These are phyloP conservation scores for Plectrocnemia conspersa DNA, from an alignment of 1,140 invertebrate genomes.

Conservation along the genomic window DNA sequence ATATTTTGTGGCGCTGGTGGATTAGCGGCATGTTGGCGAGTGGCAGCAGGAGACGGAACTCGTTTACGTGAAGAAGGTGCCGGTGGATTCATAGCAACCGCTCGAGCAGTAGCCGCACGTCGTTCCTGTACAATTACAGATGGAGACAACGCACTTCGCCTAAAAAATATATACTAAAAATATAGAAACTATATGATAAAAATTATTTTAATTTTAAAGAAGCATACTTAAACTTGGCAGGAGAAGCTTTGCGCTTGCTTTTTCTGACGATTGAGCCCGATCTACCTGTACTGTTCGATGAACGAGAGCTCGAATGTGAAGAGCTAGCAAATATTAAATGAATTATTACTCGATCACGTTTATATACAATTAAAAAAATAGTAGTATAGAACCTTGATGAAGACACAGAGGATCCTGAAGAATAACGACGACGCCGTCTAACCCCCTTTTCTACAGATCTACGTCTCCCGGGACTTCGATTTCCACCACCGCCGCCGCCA, in stretches of 20 bases:
- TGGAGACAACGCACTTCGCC: slow-evolving; percentile 46
- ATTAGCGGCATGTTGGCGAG: slow-evolving; percentile 49
- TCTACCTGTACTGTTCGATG: slow-evolving; percentile 45
- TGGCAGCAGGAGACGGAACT: slow-evolving; percentile 47
- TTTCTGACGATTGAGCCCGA: slow-evolving; percentile 41
- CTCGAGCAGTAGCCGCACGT: slow-evolving; percentile 54
- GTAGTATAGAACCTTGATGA: slow-evolving; percentile 56
- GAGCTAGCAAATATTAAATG: slow-evolving; percentile 37
- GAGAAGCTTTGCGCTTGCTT: too few relatives aligned
- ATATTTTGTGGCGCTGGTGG: slow-evolving; percentile 43
- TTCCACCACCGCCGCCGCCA: slow-evolving; percentile 43
- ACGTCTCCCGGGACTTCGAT: slow-evolving; percentile 6
- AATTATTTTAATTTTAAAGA: too few relatives aligned
- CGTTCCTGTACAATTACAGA: slow-evolving; percentile 58
- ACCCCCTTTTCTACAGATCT: background rate
- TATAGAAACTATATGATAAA: background rate
- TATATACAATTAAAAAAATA: slow-evolving; percentile 36
- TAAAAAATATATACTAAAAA: slow-evolving; percentile 1
- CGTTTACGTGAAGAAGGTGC: slow-evolving; percentile 55
- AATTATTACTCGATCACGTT: slow-evolving; percentile 40
- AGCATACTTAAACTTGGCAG: too few relatives aligned
- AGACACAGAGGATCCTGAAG: slow-evolving; percentile 71
- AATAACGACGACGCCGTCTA: slow-evolving; percentile 49
- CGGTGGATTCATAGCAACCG: slow-evolving; percentile 65
- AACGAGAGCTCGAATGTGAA: slow-evolving; percentile 44